phyloP scores from a whole-genome alignment of 2,113 vertebrate genomes.

The Agapornis roseicollis region DNA sequence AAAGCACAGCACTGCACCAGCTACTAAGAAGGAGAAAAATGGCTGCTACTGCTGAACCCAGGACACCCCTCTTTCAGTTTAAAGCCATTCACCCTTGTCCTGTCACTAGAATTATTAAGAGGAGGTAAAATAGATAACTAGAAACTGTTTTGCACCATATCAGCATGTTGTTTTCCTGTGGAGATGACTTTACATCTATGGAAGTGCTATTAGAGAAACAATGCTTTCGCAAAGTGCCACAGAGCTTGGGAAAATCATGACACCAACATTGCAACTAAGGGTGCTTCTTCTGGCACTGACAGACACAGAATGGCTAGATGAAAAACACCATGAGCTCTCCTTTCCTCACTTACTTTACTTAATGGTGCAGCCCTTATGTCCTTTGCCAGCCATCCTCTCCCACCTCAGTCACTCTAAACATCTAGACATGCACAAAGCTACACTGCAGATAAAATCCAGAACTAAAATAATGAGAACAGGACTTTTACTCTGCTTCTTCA shows the following conservation, averaged over 20 bases:
- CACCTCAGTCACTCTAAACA: background rate
- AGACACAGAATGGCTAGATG: background rate
- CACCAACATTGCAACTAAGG: accelerated
- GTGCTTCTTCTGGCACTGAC: background rate
- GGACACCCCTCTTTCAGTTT: background rate
- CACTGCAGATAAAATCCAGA: background rate
- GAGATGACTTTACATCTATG: background rate
- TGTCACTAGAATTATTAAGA: background rate
- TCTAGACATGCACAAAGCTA: background rate
- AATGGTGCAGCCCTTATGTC: background rate
- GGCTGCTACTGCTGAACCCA: no score
- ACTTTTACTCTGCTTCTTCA: background rate
- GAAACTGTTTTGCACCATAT: background rate
- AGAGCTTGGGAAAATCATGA: background rate
- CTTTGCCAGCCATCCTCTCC: background rate
- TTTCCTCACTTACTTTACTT: background rate
- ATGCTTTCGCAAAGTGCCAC: background rate
- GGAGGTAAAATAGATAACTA: background rate
- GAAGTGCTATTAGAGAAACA: background rate
- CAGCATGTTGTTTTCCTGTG: background rate
- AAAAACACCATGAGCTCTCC: background rate
- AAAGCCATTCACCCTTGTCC: background rate
- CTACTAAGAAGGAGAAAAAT: no score
- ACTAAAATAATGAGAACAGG: accelerated
- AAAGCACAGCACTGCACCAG: no score